Conservation (phyloP, 2,888 invertebrate genomes). For the Machimus atricapillus region DNA sequence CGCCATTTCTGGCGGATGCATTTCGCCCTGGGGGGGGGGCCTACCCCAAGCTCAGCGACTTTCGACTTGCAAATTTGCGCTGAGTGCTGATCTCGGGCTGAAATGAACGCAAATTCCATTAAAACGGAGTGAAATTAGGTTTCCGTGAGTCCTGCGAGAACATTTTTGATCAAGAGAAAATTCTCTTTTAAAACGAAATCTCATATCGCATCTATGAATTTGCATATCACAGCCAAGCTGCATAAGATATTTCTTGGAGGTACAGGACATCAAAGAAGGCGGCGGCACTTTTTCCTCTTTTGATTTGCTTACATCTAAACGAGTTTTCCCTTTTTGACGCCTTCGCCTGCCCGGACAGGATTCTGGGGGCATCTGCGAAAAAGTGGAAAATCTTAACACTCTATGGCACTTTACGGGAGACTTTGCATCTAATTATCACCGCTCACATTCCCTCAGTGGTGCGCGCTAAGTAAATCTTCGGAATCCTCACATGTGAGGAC, state of each 20-base stretch:
- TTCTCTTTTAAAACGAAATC: constrained; percentile 11
- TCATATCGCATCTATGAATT: constrained; percentile 40
- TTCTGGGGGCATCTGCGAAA: background rate
- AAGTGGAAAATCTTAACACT: constrained; percentile 35
- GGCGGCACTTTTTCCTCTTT: background rate
- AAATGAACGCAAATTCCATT: constrained; percentile 3
- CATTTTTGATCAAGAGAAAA: constrained; percentile 17
- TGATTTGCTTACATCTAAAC: constrained; percentile 34
- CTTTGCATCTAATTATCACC: constrained; percentile 36
- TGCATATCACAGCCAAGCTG: constrained; percentile 34
- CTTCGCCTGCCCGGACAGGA: background rate
- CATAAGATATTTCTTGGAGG: constrained; percentile 22
- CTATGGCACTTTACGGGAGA: constrained; percentile 27
- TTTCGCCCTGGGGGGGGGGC: background rate
- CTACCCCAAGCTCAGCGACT: background rate
- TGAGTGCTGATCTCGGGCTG: background rate
- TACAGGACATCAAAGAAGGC: constrained; percentile 32
- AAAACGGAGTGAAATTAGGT: constrained; percentile 16
- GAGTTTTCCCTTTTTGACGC: constrained; percentile 24
- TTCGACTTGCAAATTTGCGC: background rate
- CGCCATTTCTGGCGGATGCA: background rate
- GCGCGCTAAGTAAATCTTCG: constrained; percentile 16
- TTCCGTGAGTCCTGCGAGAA: background rate
- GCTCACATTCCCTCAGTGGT: constrained; percentile 27
- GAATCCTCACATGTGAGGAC: background rate